Evolutionary conservation across 2,888 invertebrate genomes (phyloP).

Genomic region (Malthinus flaveolus): DNA sequence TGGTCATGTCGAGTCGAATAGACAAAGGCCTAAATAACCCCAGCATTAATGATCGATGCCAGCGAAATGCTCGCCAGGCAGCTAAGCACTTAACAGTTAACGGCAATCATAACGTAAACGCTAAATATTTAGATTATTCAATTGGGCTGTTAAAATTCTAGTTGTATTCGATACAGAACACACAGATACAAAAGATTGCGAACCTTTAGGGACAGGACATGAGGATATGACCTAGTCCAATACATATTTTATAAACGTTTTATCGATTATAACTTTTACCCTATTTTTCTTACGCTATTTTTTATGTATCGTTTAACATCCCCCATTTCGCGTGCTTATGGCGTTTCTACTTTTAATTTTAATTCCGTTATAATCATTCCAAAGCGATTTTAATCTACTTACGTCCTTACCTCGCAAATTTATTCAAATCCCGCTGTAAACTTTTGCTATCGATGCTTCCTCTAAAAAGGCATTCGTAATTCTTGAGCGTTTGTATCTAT

Average conservation of each 20-base stretch:
- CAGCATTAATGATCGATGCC: slow-evolving; percentile 27
- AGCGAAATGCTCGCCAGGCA: slow-evolving; percentile 6
- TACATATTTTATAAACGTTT: slow-evolving; percentile 5
- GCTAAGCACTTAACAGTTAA: not conserved
- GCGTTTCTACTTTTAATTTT: no score
- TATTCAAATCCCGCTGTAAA: no score
- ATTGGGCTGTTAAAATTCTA: not conserved
- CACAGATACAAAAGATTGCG: not conserved
- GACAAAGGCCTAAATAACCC: slow-evolving; percentile 15
- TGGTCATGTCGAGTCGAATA: slow-evolving; percentile 9
- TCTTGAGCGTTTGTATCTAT: slow-evolving; percentile 1
- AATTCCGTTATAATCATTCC: no score
- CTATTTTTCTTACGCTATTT: no score
- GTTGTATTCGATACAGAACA: no score
- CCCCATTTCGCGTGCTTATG: no score
- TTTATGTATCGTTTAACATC: slow-evolving; percentile 1
- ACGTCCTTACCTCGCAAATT: no score
- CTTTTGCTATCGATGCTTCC: no score
- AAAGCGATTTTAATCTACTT: no score
- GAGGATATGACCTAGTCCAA: slow-evolving; percentile 2
- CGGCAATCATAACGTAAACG: not conserved
- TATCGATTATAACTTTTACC: not conserved
- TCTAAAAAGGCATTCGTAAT: not conserved
- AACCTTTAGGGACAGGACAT: not conserved
- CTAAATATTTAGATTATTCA: slow-evolving; percentile 19